These are phyloP conservation scores for Cartodere bifasciata DNA, from an alignment of 2,888 invertebrate genomes.

Conservation along the genomic window DNA sequence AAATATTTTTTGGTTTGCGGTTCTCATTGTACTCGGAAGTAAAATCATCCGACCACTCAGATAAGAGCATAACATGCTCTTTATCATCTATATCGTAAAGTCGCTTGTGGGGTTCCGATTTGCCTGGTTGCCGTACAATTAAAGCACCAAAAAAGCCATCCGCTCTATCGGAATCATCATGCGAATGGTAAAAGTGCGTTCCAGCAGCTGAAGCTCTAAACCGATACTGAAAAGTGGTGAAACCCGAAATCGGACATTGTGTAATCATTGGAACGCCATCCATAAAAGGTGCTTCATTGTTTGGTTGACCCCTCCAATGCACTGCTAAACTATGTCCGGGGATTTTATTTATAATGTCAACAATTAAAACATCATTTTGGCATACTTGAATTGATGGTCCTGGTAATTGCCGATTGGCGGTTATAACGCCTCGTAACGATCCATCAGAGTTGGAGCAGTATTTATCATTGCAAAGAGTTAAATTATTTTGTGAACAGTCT, in stretches of 20 bases:
- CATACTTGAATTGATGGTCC: conserved; percentile 52
- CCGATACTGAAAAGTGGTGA: conserved; percentile 56
- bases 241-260: conserved; percentile 59
- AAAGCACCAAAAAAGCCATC: conserved; percentile 61
- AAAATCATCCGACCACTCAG: conserved; percentile 44
- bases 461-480: conserved; percentile 43
- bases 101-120: conserved; percentile 44
- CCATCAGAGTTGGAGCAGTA: conserved; percentile 57
- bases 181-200: conserved; percentile 62
- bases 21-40: conserved; percentile 40
- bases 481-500: conserved; percentile 46
- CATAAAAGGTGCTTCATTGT: conserved; percentile 55
- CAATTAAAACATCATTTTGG: conserved; percentile 57
- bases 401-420: conserved; percentile 56
- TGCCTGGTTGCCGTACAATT: conserved; percentile 52
- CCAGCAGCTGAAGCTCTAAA: conserved; percentile 55
- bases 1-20: conserved; percentile 36
- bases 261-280: conserved; percentile 68
- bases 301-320: conserved; percentile 72
- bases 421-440: conserved; percentile 46
- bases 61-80: conserved; percentile 54
- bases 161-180: conserved; percentile 53
- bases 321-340: conserved; percentile 54
- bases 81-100: conserved; percentile 60
- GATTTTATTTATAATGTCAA: conserved; percentile 59